Conservation (phyloP, 2,888 invertebrate genomes). For the Nomada fabriciana region DNA sequence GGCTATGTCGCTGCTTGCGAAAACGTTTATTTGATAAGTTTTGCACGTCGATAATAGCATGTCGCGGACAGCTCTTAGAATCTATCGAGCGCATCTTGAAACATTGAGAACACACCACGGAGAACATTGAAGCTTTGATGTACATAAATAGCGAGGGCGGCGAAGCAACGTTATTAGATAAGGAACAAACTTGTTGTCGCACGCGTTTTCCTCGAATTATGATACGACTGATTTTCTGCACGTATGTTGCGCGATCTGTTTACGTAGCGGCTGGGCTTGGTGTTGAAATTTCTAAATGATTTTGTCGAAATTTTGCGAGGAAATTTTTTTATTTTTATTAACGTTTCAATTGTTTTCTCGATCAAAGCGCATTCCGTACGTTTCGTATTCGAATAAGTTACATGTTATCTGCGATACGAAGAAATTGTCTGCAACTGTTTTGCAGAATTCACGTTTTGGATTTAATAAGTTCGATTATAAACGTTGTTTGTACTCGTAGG, state of each 20-base stretch:
- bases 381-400: too few species aligned
- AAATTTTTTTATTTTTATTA: too few species aligned
- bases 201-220: conserved; percentile 24
- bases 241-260: background rate
- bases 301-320: background rate
- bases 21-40: conserved; percentile 46
- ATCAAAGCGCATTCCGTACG: too few species aligned
- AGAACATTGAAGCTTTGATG: too few species aligned
- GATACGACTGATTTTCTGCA: background rate
- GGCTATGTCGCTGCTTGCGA: background rate
- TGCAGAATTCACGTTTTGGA: too few species aligned
- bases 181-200: background rate
- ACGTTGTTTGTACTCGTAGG: too few species aligned
- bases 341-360: too few species aligned
- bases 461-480: too few species aligned
- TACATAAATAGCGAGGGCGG: too few species aligned
- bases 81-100: background rate
- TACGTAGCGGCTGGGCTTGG: background rate
- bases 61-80: background rate
- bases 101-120: background rate
- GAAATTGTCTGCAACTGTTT: too few species aligned
- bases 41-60: background rate
- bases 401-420: too few species aligned
- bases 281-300: background rate
- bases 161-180: conserved; percentile 10